Base-by-base conservation (phyloP, 2,888 invertebrate species). In the Polydrusus pterygomalis region DNA sequence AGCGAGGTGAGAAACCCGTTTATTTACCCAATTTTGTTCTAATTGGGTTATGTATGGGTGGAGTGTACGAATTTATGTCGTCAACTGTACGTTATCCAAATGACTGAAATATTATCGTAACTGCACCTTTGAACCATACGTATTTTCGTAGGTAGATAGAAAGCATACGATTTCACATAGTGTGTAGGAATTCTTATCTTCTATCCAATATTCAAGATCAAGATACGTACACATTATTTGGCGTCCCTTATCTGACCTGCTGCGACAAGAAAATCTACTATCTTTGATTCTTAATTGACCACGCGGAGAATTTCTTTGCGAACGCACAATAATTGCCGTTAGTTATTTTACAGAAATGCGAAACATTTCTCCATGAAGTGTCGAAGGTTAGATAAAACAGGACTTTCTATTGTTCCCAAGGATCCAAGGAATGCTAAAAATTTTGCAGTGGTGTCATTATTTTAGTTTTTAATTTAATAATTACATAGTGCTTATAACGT, bases 271-370 rank as follows among this genome's bases (percentile, higher is more conserved):
- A 74, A 70, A 74, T 74, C 64, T 74, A 74, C 74, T 47, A 70
- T 49, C 68, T 68, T 38, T 20, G 68, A 64, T 25, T 70, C 65
- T 75, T 65, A 70, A 75, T 75, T 75, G 75, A 70, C 75, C 75
- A 70, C 75, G 75, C 70, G 51, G 54, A 49, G 58, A 70, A 75
- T 70, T 75, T 70, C 75, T 75, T 70, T 47, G 70, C 60, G 40
- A 74, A 74, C 74, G 74, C 74, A 74, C 70, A 70, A 70, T 75
- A 75, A 75, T 70, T 51, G 64, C 70, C 70, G 56, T 63, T 56
- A 56, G 75, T 70, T 75, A 70, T 75, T 75, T 75, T 58, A 65
- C 75, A 65, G 65, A 75, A 75, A 75, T 65, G 75, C 64, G 70
- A 70, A 75, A 75, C 70, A 70, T 70, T 65, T 75, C 70, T 43